Percentiles rank a stretch among this genome's conserved stretches.
These are phyloP conservation scores for Ciconia maguari DNA, from an alignment of 2,113 vertebrate species.

Conservation along the genomic window DNA sequence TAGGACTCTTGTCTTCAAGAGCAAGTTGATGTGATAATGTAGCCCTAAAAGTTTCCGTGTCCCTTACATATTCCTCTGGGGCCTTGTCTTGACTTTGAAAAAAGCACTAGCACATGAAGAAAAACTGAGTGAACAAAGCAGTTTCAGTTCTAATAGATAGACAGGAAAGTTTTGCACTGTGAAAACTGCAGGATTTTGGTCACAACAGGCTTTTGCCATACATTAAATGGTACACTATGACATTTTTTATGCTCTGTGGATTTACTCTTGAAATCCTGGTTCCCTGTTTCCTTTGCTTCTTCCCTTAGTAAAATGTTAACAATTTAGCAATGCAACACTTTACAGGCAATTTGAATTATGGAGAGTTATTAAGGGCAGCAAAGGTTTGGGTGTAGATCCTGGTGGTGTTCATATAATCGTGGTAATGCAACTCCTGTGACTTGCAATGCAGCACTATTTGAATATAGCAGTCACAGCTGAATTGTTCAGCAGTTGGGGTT, in stretches of 20 bases:
- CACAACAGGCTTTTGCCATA: not conserved
- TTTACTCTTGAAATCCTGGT: not conserved
- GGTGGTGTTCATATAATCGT: too few relatives aligned
- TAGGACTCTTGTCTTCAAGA: not conserved
- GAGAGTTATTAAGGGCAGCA: not conserved
- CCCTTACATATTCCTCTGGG: not conserved
- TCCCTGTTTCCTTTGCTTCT: not conserved
- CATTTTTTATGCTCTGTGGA: not conserved
- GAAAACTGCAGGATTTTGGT: not conserved
- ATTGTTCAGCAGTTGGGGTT: not conserved
- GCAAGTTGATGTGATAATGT: not conserved
- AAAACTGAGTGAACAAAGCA: not conserved
- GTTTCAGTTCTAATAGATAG: not conserved
- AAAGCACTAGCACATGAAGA: not conserved
- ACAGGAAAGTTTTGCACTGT: not conserved
- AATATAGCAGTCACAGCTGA: fast-evolving
- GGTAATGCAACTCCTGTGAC: not conserved
- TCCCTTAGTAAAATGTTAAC: not conserved
- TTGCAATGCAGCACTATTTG: not conserved
- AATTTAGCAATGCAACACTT: not conserved
- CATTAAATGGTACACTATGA: too few relatives aligned
- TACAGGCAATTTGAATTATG: not conserved
- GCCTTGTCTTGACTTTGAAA: not conserved
- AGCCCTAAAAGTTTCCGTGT: not conserved
- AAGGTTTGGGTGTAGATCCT: not conserved